Evolutionary conservation across 1,140 invertebrate genomes (phyloP).

Genomic region (Cyphomyrmex costatus): DNA sequence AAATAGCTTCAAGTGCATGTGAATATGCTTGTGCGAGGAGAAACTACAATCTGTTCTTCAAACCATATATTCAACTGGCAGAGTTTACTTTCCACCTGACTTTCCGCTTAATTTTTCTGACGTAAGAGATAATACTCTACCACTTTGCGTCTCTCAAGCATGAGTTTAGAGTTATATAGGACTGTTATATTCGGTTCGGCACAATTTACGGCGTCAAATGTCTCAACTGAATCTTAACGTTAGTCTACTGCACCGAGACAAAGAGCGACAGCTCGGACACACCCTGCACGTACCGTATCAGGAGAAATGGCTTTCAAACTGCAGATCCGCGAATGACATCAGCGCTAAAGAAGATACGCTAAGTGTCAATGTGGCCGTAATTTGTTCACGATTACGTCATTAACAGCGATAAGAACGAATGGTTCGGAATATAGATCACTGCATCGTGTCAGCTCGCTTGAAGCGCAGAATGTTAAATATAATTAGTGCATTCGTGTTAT

Average conservation of each 20-base stretch:
- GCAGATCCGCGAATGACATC: constrained; percentile 66
- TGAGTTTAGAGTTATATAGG: background rate
- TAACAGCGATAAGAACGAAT: constrained; percentile 46
- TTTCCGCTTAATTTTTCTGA: background rate
- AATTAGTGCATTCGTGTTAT: constrained; percentile 31
- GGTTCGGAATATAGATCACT: constrained; percentile 33
- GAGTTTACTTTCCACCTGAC: background rate
- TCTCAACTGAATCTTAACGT: background rate
- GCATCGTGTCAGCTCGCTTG: background rate
- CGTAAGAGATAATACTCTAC: background rate
- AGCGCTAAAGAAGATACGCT: constrained; percentile 69
- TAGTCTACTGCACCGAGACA: background rate
- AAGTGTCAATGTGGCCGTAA: constrained; percentile 61
- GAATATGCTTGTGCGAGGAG: background rate
- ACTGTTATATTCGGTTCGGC: background rate
- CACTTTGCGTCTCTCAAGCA: background rate
- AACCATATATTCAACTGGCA: background rate
- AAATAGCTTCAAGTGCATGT: background rate
- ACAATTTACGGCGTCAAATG: background rate
- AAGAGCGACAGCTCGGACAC: constrained; percentile 5
- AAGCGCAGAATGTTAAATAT: constrained; percentile 20
- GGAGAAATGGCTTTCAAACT: constrained; percentile 41
- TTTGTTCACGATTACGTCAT: constrained; percentile 72
- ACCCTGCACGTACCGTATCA: background rate
- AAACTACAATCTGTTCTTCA: constrained; percentile 11